Base-by-base conservation (phyloP, 2,888 invertebrate species). In the Disparrhopalites patrizii region DNA sequence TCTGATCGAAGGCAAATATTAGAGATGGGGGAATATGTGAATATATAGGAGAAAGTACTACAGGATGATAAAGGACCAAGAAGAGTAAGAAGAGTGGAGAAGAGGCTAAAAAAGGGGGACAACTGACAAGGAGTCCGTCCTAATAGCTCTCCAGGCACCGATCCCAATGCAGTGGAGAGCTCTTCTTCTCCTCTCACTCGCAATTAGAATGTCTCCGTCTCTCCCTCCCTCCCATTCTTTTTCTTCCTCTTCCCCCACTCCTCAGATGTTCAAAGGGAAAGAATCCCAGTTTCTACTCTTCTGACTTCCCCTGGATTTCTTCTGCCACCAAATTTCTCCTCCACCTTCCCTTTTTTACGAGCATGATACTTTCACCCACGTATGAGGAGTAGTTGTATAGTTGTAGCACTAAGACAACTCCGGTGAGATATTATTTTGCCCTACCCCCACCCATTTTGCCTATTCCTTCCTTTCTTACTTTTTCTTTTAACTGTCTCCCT, bases 81-180 rank as follows among this genome's bases (percentile, higher is more conserved):
- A 38, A 47, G 15, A 47, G 23, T 8, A 23, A 30, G 20, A 33
- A 23, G 33, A 36, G 23, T 2, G 13, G n/a, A 28, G 7, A 57
- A 18, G 18, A 52, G 50, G 63, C 31, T 18, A 33, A 64, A 47
- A 18, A 47, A 55, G 25, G 40, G 30, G 30, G 40, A 30, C 43
- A 25, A 66, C 62, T 64, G 68, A 68, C 66, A 68, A 66, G 65
- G 66, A 66, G 58, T 62, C 54, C 67, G 28, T 60, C 67, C 58
- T 71, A 73, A 75, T 72, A 69, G 73, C 73, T 70, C 74, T 75
- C 74, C 67, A 71, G 74, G 64, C 71, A 72, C 71, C 72, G 58
- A 73, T 74, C 71, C 62, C 58, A 70, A 69, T 71, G 60, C 71
- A 65, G 60, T 68, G 60, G 66, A 71, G 66, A 64, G 56, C 64